Evolutionary conservation across 2,113 vertebrate species (phyloP), one percentile per base, ranked within the genome.

Genomic region (Hystrix brachyura): DNA sequence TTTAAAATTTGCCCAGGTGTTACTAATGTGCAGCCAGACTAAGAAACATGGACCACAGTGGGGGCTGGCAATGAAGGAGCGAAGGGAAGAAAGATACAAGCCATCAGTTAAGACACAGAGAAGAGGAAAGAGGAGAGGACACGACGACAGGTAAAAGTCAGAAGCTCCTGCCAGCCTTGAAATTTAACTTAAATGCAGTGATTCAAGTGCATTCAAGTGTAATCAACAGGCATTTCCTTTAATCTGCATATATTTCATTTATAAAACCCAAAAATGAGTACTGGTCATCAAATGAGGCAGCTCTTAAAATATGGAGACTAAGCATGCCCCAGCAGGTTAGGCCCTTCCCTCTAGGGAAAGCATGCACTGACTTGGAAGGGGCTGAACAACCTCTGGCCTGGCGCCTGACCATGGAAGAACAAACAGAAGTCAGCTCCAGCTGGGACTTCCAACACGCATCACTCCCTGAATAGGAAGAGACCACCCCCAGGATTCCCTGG

Each of bases 51-150:
- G 84, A 9, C 48, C 4, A 55, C 34, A 27, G 3, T 6, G 29
- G 10, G 1, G 21, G 60, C 21, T 32, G 12, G 34, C 1, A 8
- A 27, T 27, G 6, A 21, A 53, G 18, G 0, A 18, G 48, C 1
- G 8, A 27, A 21, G 23, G 23, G 21, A n/a, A 9, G 19, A 62
- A 55, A 84, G 43, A 25, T 3, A 3, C 18, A 32, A 67, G 53
- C 48, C 13, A 53, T 55, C 23, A 62, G 7, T 29, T 27, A 27
- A 46, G 43, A n/a, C 23, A 21, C 17, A 8, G 29, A 3, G 13
- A 69, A 18, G 1, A 32, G 57, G 4, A 4, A 27, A 10, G 25
- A 27, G 27, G 9, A 46, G 5, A 4, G 1, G 19, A 60, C 27
- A 38, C 0, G 29, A 38, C 2, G 21, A 76, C 5, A 15, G 59